phyloP scores from a whole-genome alignment of 2,888 invertebrate genomes.

The Anorthoa munda region DNA sequence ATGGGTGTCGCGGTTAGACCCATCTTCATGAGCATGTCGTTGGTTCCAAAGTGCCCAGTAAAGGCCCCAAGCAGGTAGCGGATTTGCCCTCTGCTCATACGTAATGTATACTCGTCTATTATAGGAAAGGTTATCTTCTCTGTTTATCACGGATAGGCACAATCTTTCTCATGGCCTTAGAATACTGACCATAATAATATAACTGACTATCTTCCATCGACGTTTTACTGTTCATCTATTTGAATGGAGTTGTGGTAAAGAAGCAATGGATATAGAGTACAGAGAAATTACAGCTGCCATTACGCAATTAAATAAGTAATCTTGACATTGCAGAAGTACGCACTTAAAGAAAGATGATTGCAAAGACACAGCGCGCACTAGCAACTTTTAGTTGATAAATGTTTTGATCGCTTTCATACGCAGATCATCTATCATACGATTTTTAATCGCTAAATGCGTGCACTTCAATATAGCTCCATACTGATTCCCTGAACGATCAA shows the following conservation, averaged over 20 bases:
- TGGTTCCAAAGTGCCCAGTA: too few relatives aligned
- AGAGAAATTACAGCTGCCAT: conserved; percentile 11
- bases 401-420: too few relatives aligned
- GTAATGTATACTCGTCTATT: conserved; percentile 9
- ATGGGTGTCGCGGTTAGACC: too few relatives aligned
- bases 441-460: too few relatives aligned
- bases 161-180: conserved; percentile 34
- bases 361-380: background rate
- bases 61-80: too few relatives aligned
- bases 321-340: conserved; percentile 39
- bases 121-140: conserved; percentile 51
- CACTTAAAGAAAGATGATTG: conserved; percentile 28
- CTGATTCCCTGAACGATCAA: too few relatives aligned
- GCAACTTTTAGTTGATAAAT: too few relatives aligned
- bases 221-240: conserved; percentile 8
- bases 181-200: conserved; percentile 14
- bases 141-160: conserved; percentile 22
- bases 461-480: too few relatives aligned
- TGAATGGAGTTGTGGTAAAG: conserved; percentile 10
- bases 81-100: background rate
- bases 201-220: background rate
- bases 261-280: conserved; percentile 15
- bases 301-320: conserved; percentile 37
- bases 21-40: too few relatives aligned
- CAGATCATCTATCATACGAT: too few relatives aligned